A percentile compares a stretch with the other conserved stretches of the same genome.
Evolutionary conservation across 23 tunicate species (phyloP).

Genomic region (Styela plicata): DNA sequence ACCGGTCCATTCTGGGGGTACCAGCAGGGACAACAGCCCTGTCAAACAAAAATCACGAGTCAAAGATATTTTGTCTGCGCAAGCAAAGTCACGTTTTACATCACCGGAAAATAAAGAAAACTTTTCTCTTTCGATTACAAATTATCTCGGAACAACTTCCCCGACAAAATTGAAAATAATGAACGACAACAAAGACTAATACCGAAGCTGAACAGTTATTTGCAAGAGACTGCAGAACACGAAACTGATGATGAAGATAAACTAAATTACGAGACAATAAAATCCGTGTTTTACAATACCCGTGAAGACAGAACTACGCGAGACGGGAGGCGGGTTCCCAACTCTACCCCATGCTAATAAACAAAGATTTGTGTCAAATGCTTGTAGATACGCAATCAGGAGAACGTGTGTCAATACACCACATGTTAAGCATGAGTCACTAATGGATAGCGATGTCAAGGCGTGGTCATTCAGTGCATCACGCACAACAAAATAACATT

Average conservation of each 20-base stretch:
- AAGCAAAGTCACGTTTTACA: neutral
- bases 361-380: too few relatives aligned
- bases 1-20: neutral
- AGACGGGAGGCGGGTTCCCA: neutral
- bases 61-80: neutral
- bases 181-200: neutral
- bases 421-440: too few relatives aligned
- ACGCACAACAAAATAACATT: too few relatives aligned
- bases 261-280: constrained; percentile 9
- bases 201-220: neutral
- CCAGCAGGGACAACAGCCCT: neutral
- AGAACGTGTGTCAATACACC: too few relatives aligned
- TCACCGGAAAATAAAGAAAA: constrained; percentile 10
- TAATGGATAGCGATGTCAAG: too few relatives aligned
- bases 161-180: neutral
- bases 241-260: constrained; percentile 35
- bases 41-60: neutral
- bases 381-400: too few relatives aligned
- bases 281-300: constrained; percentile 1
- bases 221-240: neutral
- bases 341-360: neutral
- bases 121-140: neutral
- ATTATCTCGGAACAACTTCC: neutral
- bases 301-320: neutral
- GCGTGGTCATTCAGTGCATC: too few relatives aligned